Conservation (phyloP, 2,797 vertebrate species). For the Platyrinchus mystaceus region DNA sequence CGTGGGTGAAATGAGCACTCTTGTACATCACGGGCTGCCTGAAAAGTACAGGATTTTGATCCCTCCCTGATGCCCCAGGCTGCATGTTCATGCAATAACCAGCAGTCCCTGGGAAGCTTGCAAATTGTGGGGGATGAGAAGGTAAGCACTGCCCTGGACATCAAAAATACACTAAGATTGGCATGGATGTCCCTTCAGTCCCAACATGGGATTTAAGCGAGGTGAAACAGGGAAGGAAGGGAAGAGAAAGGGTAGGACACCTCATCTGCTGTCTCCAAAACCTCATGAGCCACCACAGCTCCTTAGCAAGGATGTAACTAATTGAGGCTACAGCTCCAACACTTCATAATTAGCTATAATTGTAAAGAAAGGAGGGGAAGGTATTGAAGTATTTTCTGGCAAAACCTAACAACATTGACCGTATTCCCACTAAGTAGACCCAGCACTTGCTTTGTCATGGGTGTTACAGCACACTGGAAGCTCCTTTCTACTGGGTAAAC, state of each 20-base stretch:
- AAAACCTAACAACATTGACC: neutral
- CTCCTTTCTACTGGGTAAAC: constrained; percentile 10
- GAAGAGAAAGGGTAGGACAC: neutral
- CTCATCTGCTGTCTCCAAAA: neutral
- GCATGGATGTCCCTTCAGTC: neutral
- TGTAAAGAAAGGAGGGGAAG: neutral
- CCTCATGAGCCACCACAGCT: accelerated
- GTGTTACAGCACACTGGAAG: neutral
- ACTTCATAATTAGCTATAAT: neutral
- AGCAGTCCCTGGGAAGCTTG: neutral
- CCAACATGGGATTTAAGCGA: neutral
- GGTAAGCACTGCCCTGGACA: neutral
- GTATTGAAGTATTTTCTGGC: neutral
- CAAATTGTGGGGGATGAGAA: neutral
- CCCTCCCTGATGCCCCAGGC: neutral
- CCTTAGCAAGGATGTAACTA: neutral
- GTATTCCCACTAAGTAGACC: neutral
- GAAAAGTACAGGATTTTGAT: neutral
- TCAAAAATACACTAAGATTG: neutral
- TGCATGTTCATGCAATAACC: neutral
- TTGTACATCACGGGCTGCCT: neutral
- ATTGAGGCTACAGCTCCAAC: neutral
- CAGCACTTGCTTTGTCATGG: neutral
- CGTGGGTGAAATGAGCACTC: neutral
- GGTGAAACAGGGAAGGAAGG: neutral